phyloP scores from a whole-genome alignment of 2,888 invertebrate species.

The Troglohyphantes excavatus region DNA sequence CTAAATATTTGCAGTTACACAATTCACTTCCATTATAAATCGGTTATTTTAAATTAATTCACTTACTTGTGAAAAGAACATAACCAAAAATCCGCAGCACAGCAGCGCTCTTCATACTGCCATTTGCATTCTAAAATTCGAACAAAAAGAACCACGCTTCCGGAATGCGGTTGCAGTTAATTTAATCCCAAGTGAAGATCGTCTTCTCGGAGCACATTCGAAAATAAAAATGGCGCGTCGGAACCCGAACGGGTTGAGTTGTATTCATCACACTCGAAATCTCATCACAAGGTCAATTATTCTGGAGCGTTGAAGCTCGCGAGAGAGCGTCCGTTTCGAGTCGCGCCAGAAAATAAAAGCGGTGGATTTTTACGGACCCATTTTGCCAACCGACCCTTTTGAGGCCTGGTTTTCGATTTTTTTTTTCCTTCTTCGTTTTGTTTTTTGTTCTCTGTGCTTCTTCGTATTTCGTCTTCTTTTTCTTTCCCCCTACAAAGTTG shows the following conservation, averaged over 20 bases:
- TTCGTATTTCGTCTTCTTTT: constrained; percentile 2
- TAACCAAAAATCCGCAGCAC: constrained; percentile 48
- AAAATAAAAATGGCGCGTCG: constrained; percentile 62
- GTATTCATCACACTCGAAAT: constrained; percentile 42
- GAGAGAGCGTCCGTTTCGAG: constrained; percentile 17
- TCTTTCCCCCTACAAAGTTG: constrained; percentile 29
- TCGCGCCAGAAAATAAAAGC: constrained; percentile 72
- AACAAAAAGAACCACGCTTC: constrained; percentile 36
- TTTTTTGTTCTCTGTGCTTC: constrained; percentile 33
- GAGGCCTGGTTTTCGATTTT: constrained; percentile 71
- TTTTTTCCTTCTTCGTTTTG: constrained; percentile 15
- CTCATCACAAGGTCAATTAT: constrained; percentile 74
- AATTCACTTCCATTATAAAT: too few species aligned
- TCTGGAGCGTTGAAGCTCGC: constrained; percentile 57
- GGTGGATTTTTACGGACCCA: constrained; percentile 72
- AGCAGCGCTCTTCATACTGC: constrained; percentile 42
- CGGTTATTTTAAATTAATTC: constrained; percentile 15
- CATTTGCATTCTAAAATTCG: constrained; percentile 66
- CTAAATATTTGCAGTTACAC: too few species aligned
- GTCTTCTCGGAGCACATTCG: constrained; percentile 47
- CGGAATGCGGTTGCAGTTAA: constrained; percentile 9
- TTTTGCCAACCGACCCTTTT: constrained; percentile 69
- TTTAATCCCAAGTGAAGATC: constrained; percentile 54
- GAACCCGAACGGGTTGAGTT: constrained; percentile 68
- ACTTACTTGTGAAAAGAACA: constrained; percentile 53